Evolutionary conservation across 2,888 invertebrate genomes (phyloP).

Genomic region (Patella depressa): DNA sequence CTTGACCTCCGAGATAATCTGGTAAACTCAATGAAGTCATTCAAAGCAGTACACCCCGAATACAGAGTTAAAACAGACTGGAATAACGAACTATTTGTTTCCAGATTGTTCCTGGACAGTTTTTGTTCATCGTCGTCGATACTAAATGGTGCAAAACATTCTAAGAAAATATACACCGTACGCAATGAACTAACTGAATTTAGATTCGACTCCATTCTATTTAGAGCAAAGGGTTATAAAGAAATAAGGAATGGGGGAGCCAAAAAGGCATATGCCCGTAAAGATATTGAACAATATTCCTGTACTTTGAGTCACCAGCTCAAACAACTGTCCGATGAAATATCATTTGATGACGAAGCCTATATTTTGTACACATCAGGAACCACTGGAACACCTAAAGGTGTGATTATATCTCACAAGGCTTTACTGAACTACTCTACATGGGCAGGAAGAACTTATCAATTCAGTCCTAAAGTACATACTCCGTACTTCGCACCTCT

Average conservation of each 20-base stretch:
- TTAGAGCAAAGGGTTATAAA: background rate
- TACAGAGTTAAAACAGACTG: background rate
- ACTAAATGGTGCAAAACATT: background rate
- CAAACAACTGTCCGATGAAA: background rate
- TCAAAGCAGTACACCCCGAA: background rate
- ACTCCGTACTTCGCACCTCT: slow-evolving; percentile 1
- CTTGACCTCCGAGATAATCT: background rate
- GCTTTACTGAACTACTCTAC: background rate
- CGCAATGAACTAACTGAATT: slow-evolving; percentile 5
- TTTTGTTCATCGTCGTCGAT: background rate
- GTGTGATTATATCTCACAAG: slow-evolving; percentile 2
- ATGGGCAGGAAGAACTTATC: background rate
- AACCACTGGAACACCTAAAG: slow-evolving; percentile 14
- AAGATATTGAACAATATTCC: background rate
- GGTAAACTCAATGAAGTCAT: background rate
- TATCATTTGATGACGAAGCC: background rate
- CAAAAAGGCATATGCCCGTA: background rate
- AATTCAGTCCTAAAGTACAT: background rate
- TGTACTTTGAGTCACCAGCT: background rate
- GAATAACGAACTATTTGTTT: background rate
- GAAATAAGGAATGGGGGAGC: background rate
- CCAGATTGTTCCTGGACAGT: background rate
- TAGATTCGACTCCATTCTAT: background rate
- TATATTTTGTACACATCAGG: slow-evolving; percentile 14
- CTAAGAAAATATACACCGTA: background rate